phyloP scores from a whole-genome alignment of 2,888 invertebrate species.

The Pseudococcus longispinus region DNA sequence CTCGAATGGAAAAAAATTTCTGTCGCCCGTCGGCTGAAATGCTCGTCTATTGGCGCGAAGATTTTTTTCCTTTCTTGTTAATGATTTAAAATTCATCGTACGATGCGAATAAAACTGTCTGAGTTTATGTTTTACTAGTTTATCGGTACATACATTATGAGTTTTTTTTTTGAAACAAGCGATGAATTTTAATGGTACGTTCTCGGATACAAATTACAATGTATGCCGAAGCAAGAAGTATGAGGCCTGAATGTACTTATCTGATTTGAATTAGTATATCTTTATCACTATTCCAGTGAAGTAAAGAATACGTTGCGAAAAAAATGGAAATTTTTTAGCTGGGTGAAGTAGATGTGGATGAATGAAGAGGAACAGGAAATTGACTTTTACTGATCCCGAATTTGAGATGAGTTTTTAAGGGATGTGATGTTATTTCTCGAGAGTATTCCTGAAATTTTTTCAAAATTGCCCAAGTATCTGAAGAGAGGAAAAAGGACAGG shows the following conservation, averaged over 20 bases:
- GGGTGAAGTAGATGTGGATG: not conserved
- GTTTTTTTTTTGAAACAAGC: not conserved
- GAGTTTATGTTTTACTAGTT: not conserved
- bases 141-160: conserved; percentile 16
- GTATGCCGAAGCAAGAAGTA: not conserved
- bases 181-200: conserved; percentile 34
- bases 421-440: no score
- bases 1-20: not conserved
- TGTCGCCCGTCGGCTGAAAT: not conserved
- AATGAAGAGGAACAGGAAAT: not conserved
- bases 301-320: not conserved
- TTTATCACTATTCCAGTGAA: not conserved
- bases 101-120: conserved; percentile 11
- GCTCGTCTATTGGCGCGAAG: conserved; percentile 7
- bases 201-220: conserved; percentile 17
- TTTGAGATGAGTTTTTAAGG: no score
- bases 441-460: no score
- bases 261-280: not conserved
- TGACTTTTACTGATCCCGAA: no score
- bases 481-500: no score
- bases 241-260: not conserved
- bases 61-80: not conserved
- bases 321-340: not conserved
- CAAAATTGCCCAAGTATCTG: no score
- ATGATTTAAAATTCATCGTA: conserved; percentile 19